Base-by-base conservation (phyloP, 2,113 vertebrate genomes). In the Stigmatopora nigra region DNA sequence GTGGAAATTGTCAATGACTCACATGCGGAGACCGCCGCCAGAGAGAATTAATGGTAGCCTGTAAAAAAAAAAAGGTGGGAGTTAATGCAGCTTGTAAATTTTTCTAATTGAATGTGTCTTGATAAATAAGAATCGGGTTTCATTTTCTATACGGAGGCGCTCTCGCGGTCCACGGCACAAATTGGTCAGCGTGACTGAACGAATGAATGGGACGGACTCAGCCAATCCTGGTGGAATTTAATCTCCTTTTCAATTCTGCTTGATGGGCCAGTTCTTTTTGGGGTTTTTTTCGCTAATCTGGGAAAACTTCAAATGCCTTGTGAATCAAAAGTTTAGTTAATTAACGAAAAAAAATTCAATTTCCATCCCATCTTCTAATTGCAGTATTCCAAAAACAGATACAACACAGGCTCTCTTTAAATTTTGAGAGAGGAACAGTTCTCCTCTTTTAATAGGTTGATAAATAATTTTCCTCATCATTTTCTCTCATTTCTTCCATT, bases 81-180 rank as follows among this genome's bases (percentile, higher is more conserved):
- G n/a, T 58, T 76, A 69, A 76, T 77, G 71, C 51, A 61, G 53
- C 57, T 56, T 56, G 15, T 56, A 56, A 56, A 56, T 66, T 58
- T 64, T 46, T 66, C 41, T 75, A 53, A 47, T 75, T 78, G 48
- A 80, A 79, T 67, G 68, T 65, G 48, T 61, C 57, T 53, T 71
- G 64, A 75, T 78, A 76, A 72, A 78, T 60, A 71, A 69, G 69
- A 72, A 61, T 56, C 17, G 11, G 38, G 31, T 49, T 69, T 65
- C 62, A 57, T 60, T 71, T 71, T 63, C 62, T 51, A 16, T 1
- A n/a, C 14, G 35, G 38, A 22, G 14, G 52, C 8, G 0, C 20
- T 65, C 41, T 56, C 41, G 47, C 69, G 20, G 53, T 20, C 47
- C 57, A 59, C 44, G 52, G 63, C 22, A 31, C 22, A 56, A 56